Conservation (phyloP, 2,888 invertebrate species). For the Nymphalis urticae region DNA sequence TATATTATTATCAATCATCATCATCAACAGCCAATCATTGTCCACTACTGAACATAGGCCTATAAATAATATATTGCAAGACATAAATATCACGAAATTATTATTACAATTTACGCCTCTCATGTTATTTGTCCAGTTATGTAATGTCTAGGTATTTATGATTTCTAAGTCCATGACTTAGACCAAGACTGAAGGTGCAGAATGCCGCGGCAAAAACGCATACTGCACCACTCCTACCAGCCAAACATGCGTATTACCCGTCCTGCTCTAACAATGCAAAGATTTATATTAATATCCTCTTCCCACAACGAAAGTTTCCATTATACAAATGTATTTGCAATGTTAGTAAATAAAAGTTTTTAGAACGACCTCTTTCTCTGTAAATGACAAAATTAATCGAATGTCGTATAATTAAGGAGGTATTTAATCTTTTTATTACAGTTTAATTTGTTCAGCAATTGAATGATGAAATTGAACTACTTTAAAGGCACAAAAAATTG, state of each 20-base stretch:
- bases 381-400: conserved; percentile 24
- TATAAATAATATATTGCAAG: no score
- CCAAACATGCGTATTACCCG: conserved; percentile 48
- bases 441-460: conserved; percentile 3
- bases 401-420: conserved; percentile 8
- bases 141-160: background rate
- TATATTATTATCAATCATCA: no score
- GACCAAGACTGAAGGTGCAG: conserved; percentile 57
- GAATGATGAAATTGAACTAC: background rate
- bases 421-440: conserved; percentile 9
- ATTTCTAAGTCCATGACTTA: conserved; percentile 42
- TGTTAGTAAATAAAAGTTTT: conserved; percentile 54
- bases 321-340: conserved; percentile 36
- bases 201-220: conserved; percentile 74
- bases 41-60: no score
- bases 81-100: no score
- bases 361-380: conserved; percentile 31
- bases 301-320: conserved; percentile 47
- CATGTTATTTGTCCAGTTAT: background rate
- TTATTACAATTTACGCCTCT: no score
- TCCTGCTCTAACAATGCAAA: conserved; percentile 49
- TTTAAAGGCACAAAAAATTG: background rate
- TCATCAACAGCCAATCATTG: no score
- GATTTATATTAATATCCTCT: conserved; percentile 46
- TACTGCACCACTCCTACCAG: conserved; percentile 71